These are phyloP conservation scores for Cherax quadricarinatus DNA, from an alignment of 1,140 invertebrate genomes.

Conservation along the genomic window DNA sequence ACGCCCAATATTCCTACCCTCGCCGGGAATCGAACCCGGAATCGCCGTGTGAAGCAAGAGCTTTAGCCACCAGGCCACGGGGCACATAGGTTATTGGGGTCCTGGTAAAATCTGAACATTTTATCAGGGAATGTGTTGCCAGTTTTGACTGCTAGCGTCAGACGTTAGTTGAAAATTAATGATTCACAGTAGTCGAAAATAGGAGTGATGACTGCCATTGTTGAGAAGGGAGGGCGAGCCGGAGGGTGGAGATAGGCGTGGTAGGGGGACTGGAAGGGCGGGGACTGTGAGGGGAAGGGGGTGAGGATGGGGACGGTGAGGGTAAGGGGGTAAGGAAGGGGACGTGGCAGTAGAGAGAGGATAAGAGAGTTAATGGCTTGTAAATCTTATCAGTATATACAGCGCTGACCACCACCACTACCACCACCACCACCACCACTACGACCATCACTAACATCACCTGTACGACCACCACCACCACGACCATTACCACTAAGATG, in stretches of 20 bases:
- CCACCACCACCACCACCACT: background rate
- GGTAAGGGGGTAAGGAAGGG: too few relatives aligned
- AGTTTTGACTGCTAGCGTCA: conserved; percentile 1
- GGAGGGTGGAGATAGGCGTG: too few relatives aligned
- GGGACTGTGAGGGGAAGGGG: too few relatives aligned
- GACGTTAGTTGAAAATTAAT: conserved; percentile 51
- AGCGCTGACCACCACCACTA: background rate
- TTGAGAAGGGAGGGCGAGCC: background rate
- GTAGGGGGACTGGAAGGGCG: too few relatives aligned
- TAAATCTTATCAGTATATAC: conserved; percentile 4
- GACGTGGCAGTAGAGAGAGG: background rate
- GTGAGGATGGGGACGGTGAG: too few relatives aligned
- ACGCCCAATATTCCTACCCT: too few relatives aligned
- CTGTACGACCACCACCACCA: background rate
- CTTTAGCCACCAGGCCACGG: too few relatives aligned
- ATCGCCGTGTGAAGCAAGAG: too few relatives aligned
- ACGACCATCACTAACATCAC: background rate
- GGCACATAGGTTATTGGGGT: too few relatives aligned
- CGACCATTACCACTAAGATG: background rate
- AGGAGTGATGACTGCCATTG: conserved; percentile 48
- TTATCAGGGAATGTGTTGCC: background rate
- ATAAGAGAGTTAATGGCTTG: conserved; percentile 57
- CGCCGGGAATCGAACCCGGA: too few relatives aligned
- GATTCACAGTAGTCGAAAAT: conserved; percentile 53
- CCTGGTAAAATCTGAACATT: background rate